phyloP scores from a whole-genome alignment of 2,113 vertebrate species.

The Oryzias curvinotus region DNA sequence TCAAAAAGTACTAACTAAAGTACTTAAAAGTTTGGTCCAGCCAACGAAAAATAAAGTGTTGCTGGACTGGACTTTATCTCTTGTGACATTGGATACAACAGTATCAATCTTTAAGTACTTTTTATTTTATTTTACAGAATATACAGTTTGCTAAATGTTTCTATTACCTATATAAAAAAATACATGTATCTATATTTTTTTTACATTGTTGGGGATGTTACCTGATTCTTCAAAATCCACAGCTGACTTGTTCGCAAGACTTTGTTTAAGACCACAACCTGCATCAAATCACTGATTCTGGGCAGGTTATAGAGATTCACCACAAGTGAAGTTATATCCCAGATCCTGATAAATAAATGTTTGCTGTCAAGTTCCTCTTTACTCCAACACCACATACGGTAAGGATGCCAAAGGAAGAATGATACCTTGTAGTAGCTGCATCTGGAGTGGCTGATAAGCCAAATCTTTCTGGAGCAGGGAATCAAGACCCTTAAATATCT shows the following conservation, averaged over 20 bases:
- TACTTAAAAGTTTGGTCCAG: constrained; percentile 2
- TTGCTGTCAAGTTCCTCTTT: constrained; percentile 33
- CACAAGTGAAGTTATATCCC: neutral
- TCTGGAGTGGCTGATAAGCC: constrained; percentile 61
- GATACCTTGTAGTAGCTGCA: constrained; percentile 40
- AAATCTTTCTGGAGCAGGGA: constrained; percentile 47
- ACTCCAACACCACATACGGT: constrained; percentile 25
- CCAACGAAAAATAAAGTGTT: constrained; percentile 22
- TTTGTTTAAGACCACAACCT: constrained; percentile 9
- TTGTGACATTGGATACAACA: neutral
- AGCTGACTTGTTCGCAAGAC: neutral
- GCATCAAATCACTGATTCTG: neutral
- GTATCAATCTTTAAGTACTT: no score
- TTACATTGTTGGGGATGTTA: constrained; percentile 1
- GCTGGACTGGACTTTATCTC: constrained; percentile 5
- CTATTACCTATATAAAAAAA: constrained; percentile 16
- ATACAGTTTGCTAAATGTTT: constrained; percentile 17
- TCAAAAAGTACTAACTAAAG: constrained; percentile 10
- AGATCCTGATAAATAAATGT: constrained; percentile 22
- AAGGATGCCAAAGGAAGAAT: constrained; percentile 31
- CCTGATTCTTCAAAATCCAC: neutral
- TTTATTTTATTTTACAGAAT: no score
- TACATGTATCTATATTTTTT: constrained; percentile 11
- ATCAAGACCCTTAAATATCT: constrained; percentile 60
- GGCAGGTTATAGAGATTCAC: neutral